These are phyloP conservation scores for Andrena chrysosceles DNA, from an alignment of 2,888 invertebrate species.

Conservation along the genomic window DNA sequence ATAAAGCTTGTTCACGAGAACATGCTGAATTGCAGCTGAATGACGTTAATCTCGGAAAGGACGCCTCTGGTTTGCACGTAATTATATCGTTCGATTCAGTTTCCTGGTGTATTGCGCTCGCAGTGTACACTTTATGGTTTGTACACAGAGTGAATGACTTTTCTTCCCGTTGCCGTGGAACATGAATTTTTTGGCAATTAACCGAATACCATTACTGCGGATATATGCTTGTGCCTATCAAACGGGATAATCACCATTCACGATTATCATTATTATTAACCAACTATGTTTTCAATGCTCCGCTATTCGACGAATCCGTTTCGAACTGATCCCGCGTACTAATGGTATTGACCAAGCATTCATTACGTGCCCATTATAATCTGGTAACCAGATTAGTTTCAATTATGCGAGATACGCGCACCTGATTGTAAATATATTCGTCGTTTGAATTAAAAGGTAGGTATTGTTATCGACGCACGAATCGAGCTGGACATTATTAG, in stretches of 20 bases:
- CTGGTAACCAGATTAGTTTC: conserved; percentile 51
- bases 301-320: conserved; percentile 23
- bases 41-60: conserved; percentile 6
- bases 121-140: background rate
- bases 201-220: conserved; percentile 9
- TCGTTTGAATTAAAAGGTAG: conserved; percentile 31
- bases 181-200: background rate
- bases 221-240: background rate
- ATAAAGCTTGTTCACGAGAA: background rate
- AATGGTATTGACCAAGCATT: conserved; percentile 37
- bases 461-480: conserved; percentile 59
- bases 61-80: background rate
- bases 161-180: background rate
- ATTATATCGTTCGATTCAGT: conserved; percentile 1
- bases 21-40: conserved; percentile 3
- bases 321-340: conserved; percentile 37
- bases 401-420: conserved; percentile 32
- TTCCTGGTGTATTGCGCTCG: background rate
- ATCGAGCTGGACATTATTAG: conserved; percentile 43
- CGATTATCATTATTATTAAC: conserved; percentile 42
- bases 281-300: conserved; percentile 33
- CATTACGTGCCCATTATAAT: conserved; percentile 54
- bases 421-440: conserved; percentile 15
- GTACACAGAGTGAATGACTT: background rate
- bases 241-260: conserved; percentile 33